Evolutionary conservation across 1,140 invertebrate species (phyloP), one percentile per base, ranked within the genome.

Genomic region (Hyphantria cunea): DNA sequence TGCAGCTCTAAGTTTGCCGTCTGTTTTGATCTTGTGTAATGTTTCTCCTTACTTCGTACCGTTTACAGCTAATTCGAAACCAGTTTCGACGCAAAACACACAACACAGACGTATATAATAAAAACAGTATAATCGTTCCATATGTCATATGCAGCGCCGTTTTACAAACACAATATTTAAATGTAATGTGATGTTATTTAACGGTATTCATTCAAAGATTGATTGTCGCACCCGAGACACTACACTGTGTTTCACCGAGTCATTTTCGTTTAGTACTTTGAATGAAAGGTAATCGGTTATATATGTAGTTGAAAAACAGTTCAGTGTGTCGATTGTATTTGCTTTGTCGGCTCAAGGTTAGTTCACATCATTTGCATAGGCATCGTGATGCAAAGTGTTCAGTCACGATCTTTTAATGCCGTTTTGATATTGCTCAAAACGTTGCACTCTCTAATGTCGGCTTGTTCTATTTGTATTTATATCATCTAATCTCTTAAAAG

Each of bases 351-450:
- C 37, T 59, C 74, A 84, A 82, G 79, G 75, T 80, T 76, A 70
- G 61, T 72, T 79, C 74, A 72, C 74, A 82, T 37, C 54, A 58
- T 77, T 80, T 80, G 74, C 76, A 79, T 78, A 68, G 39, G 33
- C 54, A 47, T 11, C 54, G 37, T 68, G 74, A 74, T 75, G 58
- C 60, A 39, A 71, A 78, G 64, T 64, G 64, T 74, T 63, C 60
- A 74, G 78, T 80, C 76, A 80, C 80, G 79, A 74, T 67, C 76
- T 70, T 61, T 70, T 79, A 74, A 71, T 80, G 74, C 67, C 68
- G 80, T 74, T 71, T 66, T 74, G 73, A 76, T 70, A 67, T 74
- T 69, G 44, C 45, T 44, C 44, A 15, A 58, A 58, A 58, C 33
- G 45, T 47, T 58, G 70, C 56, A 67, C 72, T 79, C 79, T 80